Percentiles rank a stretch among this genome's conserved stretches.
These are phyloP conservation scores for Bothrops jararaca DNA, from an alignment of 2,113 vertebrate genomes.

Conservation along the genomic window DNA sequence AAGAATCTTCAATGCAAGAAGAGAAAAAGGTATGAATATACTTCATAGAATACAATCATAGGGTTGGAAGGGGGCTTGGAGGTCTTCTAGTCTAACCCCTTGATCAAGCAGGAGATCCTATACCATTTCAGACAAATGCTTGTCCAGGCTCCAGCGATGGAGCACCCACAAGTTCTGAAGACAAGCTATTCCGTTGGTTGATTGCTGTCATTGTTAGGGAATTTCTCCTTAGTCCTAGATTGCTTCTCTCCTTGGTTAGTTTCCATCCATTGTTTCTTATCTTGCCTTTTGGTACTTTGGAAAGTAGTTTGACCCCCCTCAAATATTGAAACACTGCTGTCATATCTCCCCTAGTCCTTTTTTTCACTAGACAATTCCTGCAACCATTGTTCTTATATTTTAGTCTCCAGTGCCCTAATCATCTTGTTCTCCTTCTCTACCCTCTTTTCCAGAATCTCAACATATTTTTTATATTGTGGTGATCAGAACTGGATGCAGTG, in stretches of 20 bases:
- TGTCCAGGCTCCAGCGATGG: neutral
- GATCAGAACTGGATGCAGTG: neutral
- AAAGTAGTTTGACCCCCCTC: neutral
- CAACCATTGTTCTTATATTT: neutral
- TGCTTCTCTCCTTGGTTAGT: neutral
- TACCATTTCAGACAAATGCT: neutral
- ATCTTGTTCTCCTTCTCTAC: neutral
- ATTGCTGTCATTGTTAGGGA: neutral
- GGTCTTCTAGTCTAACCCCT: neutral
- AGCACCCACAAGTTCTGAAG: neutral
- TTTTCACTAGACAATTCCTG: neutral
- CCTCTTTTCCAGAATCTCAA: neutral
- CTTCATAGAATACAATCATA: neutral
- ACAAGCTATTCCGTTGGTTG: neutral
- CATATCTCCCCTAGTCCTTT: neutral
- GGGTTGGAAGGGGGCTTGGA: neutral
- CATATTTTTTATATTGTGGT: neutral
- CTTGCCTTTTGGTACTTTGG: neutral
- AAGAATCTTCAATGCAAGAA: conserved; percentile 58
- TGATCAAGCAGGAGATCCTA: neutral
- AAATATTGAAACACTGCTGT: neutral
- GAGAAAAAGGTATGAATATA: conserved; percentile 63
- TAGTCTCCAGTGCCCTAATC: neutral
- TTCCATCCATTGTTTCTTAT: neutral
- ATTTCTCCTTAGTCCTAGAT: neutral